Conservation (phyloP, 2,888 invertebrate species). For the Polietes domitor region DNA sequence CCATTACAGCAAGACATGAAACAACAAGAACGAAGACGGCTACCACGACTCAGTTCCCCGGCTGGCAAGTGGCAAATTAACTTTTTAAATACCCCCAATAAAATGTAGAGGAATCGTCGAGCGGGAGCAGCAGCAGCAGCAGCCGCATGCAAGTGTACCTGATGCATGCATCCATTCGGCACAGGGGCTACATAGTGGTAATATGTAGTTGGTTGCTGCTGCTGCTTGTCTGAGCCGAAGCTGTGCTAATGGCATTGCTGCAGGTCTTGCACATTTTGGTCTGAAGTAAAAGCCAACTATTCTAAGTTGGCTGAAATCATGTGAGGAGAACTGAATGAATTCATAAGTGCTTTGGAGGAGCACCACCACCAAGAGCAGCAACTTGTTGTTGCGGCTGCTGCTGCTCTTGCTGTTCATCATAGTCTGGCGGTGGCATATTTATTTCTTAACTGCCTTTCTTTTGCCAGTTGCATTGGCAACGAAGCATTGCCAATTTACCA, state of each 20-base stretch:
- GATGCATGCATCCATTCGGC: constrained; percentile 39
- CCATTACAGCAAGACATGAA: constrained; percentile 15
- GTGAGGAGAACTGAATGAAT: constrained; percentile 21
- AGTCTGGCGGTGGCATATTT: constrained; percentile 25
- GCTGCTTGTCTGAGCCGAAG: not conserved
- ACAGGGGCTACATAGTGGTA: too few relatives aligned
- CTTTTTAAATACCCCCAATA: constrained; percentile 40
- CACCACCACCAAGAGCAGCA: not conserved
- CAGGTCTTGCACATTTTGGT: not conserved
- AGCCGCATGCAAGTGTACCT: not conserved
- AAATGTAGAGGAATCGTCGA: not conserved
- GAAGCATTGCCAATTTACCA: constrained; percentile 64
- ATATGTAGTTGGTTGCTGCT: too few relatives aligned
- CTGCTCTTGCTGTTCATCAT: constrained; percentile 5
- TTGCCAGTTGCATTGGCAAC: constrained; percentile 42
- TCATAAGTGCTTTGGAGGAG: constrained; percentile 9
- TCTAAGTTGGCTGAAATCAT: constrained; percentile 27
- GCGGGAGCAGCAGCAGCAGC: not conserved
- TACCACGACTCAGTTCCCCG: not conserved
- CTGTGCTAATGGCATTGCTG: constrained; percentile 12
- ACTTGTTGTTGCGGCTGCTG: not conserved
- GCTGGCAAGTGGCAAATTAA: constrained; percentile 39
- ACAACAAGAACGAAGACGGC: not conserved
- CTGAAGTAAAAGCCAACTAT: constrained; percentile 17
- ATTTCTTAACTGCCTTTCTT: constrained; percentile 32